phyloP scores from a whole-genome alignment of 2,888 invertebrate genomes.

The Pandemis corylana region DNA sequence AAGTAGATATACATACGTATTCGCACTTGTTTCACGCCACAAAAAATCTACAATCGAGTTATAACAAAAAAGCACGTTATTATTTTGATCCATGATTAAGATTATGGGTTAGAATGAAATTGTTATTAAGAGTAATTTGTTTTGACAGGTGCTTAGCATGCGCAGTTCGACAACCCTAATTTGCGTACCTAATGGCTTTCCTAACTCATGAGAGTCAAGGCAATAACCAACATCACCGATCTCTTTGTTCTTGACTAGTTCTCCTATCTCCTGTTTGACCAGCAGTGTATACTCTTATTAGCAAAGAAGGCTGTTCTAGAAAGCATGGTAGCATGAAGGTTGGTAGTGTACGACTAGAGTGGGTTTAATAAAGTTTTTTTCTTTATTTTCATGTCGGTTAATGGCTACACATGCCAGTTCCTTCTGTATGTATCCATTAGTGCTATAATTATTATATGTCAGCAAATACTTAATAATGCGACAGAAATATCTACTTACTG shows the following conservation, averaged over 20 bases:
- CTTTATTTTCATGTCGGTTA: no score
- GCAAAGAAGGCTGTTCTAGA: no score
- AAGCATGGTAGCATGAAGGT: no score
- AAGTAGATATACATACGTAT: slow-evolving; percentile 36
- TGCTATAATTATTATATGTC: no score
- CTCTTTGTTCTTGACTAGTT: not conserved
- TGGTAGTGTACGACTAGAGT: no score
- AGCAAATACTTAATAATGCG: no score
- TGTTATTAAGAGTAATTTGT: slow-evolving; percentile 51
- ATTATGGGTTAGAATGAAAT: slow-evolving; percentile 43
- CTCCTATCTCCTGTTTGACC: not conserved
- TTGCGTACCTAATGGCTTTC: slow-evolving; percentile 7
- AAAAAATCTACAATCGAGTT: slow-evolving; percentile 47
- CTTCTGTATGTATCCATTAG: no score
- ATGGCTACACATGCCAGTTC: no score
- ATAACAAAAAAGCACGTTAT: slow-evolving; percentile 41
- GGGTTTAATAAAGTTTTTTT: no score
- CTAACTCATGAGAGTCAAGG: no score
- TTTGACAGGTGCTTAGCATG: slow-evolving; percentile 56
- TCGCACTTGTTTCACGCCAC: slow-evolving; percentile 41
- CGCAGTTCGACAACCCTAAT: slow-evolving; percentile 26
- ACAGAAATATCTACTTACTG: no score
- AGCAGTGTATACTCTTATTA: not conserved
- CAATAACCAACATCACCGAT: not conserved
- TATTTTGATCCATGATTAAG: slow-evolving; percentile 47